Percentiles rank a stretch among this genome's conserved stretches.
These are phyloP conservation scores for Lycaena phlaeas DNA, from an alignment of 2,888 invertebrate genomes.

Conservation along the genomic window DNA sequence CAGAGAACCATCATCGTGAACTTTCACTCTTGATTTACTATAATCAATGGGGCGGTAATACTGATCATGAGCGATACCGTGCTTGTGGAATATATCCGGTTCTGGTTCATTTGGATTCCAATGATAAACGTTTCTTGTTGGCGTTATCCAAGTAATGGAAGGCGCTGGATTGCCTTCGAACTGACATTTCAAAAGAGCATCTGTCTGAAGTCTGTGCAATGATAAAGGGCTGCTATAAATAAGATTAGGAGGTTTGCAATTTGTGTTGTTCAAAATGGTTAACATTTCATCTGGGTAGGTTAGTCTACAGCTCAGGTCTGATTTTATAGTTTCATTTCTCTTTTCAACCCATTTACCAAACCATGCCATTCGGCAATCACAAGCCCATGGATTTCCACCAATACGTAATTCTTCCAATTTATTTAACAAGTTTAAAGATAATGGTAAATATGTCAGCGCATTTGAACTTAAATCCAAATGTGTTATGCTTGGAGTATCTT, in stretches of 20 bases:
- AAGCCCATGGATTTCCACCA: conserved; percentile 85
- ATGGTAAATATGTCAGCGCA: conserved; percentile 79
- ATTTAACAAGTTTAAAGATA: conserved; percentile 76
- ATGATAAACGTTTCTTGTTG: conserved; percentile 79
- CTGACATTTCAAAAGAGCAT: conserved; percentile 83
- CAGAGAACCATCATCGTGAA: conserved; percentile 85
- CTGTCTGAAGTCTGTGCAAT: conserved; percentile 75
- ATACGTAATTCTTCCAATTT: conserved; percentile 77
- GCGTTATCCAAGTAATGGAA: conserved; percentile 90
- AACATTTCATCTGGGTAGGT: conserved; percentile 81
- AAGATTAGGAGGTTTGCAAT: conserved; percentile 78
- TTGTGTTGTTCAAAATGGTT: conserved; percentile 78
- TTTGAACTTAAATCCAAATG: conserved; percentile 81
- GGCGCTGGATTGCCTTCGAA: conserved; percentile 84
- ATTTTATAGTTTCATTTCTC: conserved; percentile 61
- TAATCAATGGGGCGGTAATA: conserved; percentile 56
- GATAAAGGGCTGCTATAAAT: conserved; percentile 74
- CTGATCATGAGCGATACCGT: conserved; percentile 75
- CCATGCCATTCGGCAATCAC: conserved; percentile 91
- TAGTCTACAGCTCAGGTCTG: conserved; percentile 77
- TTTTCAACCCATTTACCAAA: conserved; percentile 71
- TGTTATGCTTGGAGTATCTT: conserved; percentile 74
- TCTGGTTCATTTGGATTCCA: conserved; percentile 83
- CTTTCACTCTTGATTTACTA: conserved; percentile 71
- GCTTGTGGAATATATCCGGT: conserved; percentile 78